phyloP scores from a whole-genome alignment of 2,113 vertebrate genomes.

The Rhabdornis inornatus region DNA sequence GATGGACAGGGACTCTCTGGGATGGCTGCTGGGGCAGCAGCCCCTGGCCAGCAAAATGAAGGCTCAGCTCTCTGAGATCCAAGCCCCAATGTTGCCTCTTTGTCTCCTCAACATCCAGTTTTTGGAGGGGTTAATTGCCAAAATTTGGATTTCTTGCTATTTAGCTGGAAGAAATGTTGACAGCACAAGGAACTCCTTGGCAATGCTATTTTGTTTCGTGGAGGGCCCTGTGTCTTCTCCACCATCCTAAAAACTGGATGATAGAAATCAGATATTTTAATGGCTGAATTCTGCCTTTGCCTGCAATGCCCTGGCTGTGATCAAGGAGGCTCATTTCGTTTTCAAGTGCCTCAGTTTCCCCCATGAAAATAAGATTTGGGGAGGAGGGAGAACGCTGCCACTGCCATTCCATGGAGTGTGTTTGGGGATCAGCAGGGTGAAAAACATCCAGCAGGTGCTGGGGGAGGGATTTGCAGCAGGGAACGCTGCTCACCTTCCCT shows the following conservation, averaged over 20 bases:
- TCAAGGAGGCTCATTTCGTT: not conserved
- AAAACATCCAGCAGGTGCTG: not conserved
- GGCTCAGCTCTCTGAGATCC: not conserved
- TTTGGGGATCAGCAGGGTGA: not conserved
- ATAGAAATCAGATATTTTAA: not conserved
- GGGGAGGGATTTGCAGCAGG: not conserved
- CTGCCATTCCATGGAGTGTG: fast-evolving
- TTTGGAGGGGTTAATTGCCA: not conserved
- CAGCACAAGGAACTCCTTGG: fast-evolving
- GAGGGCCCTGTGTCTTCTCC: not conserved
- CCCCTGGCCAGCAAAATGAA: fast-evolving
- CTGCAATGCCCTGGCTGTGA: not conserved
- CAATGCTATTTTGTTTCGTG: not conserved
- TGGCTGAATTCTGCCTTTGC: not conserved
- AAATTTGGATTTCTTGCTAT: fast-evolving
- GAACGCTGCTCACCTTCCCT: not conserved
- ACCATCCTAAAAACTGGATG: not conserved
- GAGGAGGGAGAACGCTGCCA: not conserved
- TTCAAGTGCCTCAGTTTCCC: not conserved
- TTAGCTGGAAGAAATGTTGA: not conserved
- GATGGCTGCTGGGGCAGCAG: not conserved
- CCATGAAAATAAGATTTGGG: fast-evolving
- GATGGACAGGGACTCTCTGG: not conserved
- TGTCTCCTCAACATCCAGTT: not conserved
- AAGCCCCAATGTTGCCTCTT: not conserved